Percentiles rank a stretch among this genome's conserved stretches.
Conservation (phyloP, 2,113 vertebrate genomes). For the Amblyopsis rosae region DNA sequence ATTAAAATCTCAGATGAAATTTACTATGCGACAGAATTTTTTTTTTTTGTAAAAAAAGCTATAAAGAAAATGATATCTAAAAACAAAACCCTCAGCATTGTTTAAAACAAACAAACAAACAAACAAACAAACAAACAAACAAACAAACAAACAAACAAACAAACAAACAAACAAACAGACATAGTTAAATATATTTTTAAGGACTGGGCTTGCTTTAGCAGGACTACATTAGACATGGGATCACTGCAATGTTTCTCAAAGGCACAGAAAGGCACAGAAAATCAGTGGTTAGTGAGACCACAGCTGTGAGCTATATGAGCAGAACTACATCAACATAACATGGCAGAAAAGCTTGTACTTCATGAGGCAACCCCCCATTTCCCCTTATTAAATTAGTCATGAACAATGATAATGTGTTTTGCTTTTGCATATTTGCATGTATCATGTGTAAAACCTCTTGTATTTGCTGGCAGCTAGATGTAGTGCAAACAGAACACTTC, state of each 20-base stretch:
- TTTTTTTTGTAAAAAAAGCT: no score
- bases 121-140: no score
- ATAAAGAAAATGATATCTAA: no score
- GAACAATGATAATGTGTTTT: conserved; percentile 14
- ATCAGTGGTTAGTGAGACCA: not conserved
- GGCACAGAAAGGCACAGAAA: not conserved
- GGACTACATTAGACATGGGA: not conserved
- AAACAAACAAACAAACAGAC: no score
- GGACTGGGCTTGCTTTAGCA: conserved; percentile 10
- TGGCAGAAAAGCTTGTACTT: conserved; percentile 24
- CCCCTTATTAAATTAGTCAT: conserved; percentile 25
- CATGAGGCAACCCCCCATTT: not conserved
- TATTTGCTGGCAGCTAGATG: conserved; percentile 43
- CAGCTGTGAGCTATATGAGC: not conserved
- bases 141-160: no score
- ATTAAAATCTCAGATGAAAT: not conserved
- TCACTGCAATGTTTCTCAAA: not conserved
- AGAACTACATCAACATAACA: conserved; percentile 2
- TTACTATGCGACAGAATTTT: not conserved
- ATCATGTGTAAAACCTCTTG: conserved; percentile 17
- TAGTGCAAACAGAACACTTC: conserved; percentile 31
- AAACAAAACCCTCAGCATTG: no score
- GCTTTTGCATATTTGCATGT: conserved; percentile 20
- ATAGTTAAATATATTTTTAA: not conserved
- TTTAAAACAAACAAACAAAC: no score